phyloP scores from a whole-genome alignment of 2,797 vertebrate genomes.

The Gymnopithys bicolor region DNA sequence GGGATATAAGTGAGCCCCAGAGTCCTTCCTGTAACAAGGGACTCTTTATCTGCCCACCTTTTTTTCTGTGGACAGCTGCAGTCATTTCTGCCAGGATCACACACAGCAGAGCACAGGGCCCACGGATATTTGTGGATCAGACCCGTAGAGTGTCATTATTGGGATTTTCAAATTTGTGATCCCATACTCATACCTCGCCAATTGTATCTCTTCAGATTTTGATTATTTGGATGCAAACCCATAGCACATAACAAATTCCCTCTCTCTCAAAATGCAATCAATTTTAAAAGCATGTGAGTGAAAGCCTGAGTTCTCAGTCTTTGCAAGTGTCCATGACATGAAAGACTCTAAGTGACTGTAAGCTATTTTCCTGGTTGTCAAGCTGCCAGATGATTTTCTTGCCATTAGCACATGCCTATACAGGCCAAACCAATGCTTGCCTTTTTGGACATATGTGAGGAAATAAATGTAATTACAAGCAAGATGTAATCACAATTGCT shows the following conservation, averaged over 20 bases:
- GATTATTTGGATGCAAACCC: conserved; percentile 76
- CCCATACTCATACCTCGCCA: background rate
- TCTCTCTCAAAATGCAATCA: conserved; percentile 61
- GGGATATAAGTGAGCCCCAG: background rate
- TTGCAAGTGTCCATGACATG: conserved; percentile 62
- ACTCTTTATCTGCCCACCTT: background rate
- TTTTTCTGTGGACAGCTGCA: background rate
- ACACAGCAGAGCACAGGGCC: accelerated
- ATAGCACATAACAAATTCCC: conserved; percentile 41
- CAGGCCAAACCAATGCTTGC: conserved; percentile 60
- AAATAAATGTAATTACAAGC: conserved; percentile 80
- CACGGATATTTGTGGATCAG: background rate
- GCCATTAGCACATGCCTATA: conserved; percentile 59
- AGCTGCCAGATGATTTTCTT: conserved; percentile 62
- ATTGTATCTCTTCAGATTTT: conserved; percentile 30
- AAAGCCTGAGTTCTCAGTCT: conserved; percentile 54
- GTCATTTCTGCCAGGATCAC: background rate
- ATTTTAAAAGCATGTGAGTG: conserved; percentile 71
- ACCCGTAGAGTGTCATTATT: background rate
- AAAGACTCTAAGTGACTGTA: conserved; percentile 67
- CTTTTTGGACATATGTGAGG: conserved; percentile 72
- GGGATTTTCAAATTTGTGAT: background rate
- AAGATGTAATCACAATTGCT: conserved; percentile 76
- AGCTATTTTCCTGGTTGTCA: conserved; percentile 73
- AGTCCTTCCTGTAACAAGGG: background rate